Percentiles rank a stretch among this genome's conserved stretches.
Conservation (phyloP, 2,113 vertebrate genomes). For the Chrysemys picta region DNA sequence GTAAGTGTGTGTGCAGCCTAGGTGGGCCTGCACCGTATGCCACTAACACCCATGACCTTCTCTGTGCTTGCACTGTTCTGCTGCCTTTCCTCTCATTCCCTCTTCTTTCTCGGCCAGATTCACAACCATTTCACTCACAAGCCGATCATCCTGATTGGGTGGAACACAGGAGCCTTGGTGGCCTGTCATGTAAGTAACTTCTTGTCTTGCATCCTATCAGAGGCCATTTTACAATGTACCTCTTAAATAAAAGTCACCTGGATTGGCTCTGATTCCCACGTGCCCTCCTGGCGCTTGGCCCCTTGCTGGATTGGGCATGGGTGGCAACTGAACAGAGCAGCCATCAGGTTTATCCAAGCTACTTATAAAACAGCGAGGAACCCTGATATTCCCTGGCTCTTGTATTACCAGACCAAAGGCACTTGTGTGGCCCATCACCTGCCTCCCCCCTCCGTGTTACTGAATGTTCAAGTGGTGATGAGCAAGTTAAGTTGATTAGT, state of each 20-base stretch:
- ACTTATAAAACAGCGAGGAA: neutral
- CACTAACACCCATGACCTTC: neutral
- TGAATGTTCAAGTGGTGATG: neutral
- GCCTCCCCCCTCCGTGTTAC: neutral
- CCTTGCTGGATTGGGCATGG: neutral
- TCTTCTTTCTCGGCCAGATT: slow-evolving; percentile 79
- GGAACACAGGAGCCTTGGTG: slow-evolving; percentile 95
- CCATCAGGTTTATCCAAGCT: neutral
- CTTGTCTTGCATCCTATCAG: rapidly evolving
- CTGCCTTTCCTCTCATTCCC: neutral
- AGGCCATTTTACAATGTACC: neutral
- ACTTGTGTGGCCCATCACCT: neutral
- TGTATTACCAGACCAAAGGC: neutral
- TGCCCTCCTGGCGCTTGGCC: neutral
- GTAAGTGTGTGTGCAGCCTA: slow-evolving; percentile 63
- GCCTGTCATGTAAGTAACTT: slow-evolving; percentile 91
- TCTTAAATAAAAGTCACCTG: neutral
- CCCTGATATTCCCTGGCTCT: neutral
- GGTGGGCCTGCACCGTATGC: neutral
- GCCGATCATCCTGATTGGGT: slow-evolving; percentile 94
- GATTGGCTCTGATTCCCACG: too few species aligned
- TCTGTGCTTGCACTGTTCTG: rapidly evolving
- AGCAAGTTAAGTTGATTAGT: neutral
- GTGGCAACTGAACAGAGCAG: neutral
- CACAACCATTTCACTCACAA: slow-evolving; percentile 97